Percentiles rank a stretch among this genome's conserved stretches.
Conservation (phyloP, 2,113 vertebrate species). For the Malurus alboscapulatus region DNA sequence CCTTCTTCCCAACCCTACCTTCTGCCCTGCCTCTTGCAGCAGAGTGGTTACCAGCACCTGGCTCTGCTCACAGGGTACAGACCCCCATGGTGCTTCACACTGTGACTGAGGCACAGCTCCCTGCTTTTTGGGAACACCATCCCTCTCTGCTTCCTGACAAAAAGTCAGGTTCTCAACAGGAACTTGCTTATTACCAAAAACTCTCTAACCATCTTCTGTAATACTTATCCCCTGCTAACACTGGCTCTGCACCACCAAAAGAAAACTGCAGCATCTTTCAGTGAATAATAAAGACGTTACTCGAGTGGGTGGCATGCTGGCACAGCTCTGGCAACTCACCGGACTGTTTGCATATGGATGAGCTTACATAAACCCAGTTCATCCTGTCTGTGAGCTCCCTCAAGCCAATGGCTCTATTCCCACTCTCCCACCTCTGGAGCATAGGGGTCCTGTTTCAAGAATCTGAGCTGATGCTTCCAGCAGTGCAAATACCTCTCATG, state of each 20-base stretch:
- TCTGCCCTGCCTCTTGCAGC: not conserved
- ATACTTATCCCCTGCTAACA: not conserved
- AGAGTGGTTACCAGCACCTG: not conserved
- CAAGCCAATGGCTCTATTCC: not conserved
- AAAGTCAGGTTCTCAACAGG: not conserved
- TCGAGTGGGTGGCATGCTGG: constrained; percentile 38
- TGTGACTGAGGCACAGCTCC: not conserved
- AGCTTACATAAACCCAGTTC: constrained; percentile 48
- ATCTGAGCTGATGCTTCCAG: not conserved
- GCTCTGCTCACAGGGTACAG: not conserved
- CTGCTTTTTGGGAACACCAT: not conserved
- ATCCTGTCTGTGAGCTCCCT: not conserved
- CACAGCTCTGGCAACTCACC: constrained; percentile 41
- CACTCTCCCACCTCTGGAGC: not conserved
- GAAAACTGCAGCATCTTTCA: constrained; percentile 31
- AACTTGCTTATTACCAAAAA: not conserved
- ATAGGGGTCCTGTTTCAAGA: not conserved
- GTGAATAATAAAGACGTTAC: constrained; percentile 43
- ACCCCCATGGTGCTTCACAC: not conserved
- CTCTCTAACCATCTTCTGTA: not conserved
- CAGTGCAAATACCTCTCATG: not conserved
- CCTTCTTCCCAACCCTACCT: not conserved
- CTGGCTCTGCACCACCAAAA: not conserved
- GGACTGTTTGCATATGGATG: constrained; percentile 57
- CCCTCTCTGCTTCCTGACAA: not conserved